Base-by-base conservation (phyloP, 1,140 invertebrate species). In the Campoletis sonorensis region DNA sequence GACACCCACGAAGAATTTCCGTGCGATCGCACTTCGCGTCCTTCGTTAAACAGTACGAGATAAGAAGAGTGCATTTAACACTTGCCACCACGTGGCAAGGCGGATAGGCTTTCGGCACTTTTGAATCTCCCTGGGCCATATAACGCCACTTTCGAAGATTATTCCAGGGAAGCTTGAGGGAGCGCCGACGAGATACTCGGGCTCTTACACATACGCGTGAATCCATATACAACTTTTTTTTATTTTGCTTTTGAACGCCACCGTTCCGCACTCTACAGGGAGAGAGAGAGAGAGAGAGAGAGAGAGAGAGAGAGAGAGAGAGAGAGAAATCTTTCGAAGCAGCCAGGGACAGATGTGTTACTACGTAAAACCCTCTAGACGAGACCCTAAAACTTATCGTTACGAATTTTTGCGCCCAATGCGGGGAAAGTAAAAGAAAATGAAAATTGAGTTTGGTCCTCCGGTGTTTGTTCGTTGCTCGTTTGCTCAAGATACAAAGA, bases 121-220 rank as follows among this genome's bases (percentile, higher is more conserved):
- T 77, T 73, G 45, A 73, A 54, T 18, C 33, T 67, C 61, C 33
- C 23, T 67, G 61, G 40, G 45, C 37, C 71, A 73, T 33, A 26
- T 27, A 71, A 21, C 51, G 71, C n/a, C 79, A 80, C 51, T 75
- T 82, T 13, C 10, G 37, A 82, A 75, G 79, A 70, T 75, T 85
- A 70, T 27, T 58, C 40, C 18, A 45, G 64, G 21, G 64, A 40
- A 18, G 45, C 21, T 30, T 4, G 33, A 83, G 81, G 45, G 75
- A 64, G 73, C n/a, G 51, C 49, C 49, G 30, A 71, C 79, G 76
- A 37, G 45, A 64, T 72, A 45, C 72, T 45, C 78, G 73, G 68
- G 21, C 13, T 30, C 49, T 26, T 72, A 26, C 61, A 64, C 61
- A 64, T 27, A 13, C n/a, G n/a, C 23, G 11, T 71, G 33, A 73